These are phyloP conservation scores for Rhyzopertha dominica DNA, from an alignment of 1,140 invertebrate genomes.

Conservation along the genomic window DNA sequence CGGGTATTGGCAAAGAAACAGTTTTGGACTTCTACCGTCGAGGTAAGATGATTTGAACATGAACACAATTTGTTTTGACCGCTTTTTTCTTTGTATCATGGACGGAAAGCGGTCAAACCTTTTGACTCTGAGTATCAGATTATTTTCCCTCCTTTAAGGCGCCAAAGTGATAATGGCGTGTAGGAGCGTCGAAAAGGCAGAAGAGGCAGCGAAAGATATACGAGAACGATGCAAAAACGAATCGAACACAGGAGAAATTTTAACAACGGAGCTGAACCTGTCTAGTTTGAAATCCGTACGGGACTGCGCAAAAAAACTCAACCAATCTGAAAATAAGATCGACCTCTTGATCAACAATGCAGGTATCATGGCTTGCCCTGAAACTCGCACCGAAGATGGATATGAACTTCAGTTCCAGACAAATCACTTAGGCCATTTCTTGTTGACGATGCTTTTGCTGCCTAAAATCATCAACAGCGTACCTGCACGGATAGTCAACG, in stretches of 20 bases:
- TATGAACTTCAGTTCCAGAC: conserved; percentile 75
- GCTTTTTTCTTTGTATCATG: too few species aligned
- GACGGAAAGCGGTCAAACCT: too few species aligned
- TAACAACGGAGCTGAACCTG: conserved; percentile 63
- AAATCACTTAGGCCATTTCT: conserved; percentile 80
- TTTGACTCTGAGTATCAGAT: too few species aligned
- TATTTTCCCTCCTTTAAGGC: too few species aligned
- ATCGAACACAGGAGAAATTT: conserved; percentile 52
- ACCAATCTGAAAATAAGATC: conserved; percentile 55
- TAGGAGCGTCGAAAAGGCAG: conserved; percentile 40
- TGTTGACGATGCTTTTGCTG: conserved; percentile 74
- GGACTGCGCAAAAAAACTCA: conserved; percentile 61
- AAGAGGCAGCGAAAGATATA: conserved; percentile 45
- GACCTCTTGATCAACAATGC: conserved; percentile 80
- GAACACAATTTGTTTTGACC: conserved; percentile 1
- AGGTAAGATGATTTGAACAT: conserved; percentile 44
- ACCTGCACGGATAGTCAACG: conserved; percentile 46
- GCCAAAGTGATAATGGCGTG: conserved; percentile 47
- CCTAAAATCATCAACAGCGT: conserved; percentile 50
- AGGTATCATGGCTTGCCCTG: conserved; percentile 68
- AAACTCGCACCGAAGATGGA: conserved; percentile 64
- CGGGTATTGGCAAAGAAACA: conserved; percentile 87
- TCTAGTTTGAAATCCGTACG: conserved; percentile 65
- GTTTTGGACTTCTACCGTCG: conserved; percentile 69
- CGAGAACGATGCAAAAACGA: conserved; percentile 45